Base-by-base conservation (phyloP, 1,140 invertebrate species). In the Sarcophaga bullata region DNA sequence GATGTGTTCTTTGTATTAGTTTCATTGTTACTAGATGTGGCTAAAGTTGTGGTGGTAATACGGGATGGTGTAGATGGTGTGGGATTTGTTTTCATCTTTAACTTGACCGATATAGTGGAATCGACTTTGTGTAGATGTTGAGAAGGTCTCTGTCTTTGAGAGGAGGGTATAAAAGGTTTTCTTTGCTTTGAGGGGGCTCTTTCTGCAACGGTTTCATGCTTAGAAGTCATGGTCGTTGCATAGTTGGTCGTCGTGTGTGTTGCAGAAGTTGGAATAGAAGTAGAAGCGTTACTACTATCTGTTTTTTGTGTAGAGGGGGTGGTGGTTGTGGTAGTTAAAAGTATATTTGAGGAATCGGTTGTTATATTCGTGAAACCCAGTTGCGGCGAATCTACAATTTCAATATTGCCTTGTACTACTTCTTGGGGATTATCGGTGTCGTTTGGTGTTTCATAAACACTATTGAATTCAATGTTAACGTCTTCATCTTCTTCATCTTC, bases 371-470 rank as follows among this genome's bases (percentile, higher is more conserved):
- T 85, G 9, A 84, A 49, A 3, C 84, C 85, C 54, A 89, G 81
- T 81, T 89, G 84, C 8, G 86, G 87, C 1, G 86, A 87, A 47
- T 86, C 86, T 6, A 88, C 86, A 49, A 87, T 85, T 84, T 88
- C 80, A 62, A 89, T 88, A 19, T 88, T 87, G n/a, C 86, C 85
- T 17, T 54, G 85, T 3, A n/a, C 72, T 68, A 10, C 80, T n/a
- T 58, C 4, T 6, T 54, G 37, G 8, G 72, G 58, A 58, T 50
- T 76, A 72, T 49, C 54, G 25, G 72, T 80, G 78, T 13, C 50
- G 82, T n/a, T 52, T 50, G 82, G 78, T 25, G 82, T 73, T 17
- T 88, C 88, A 68, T 86, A 88, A 7, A 90, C 85, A 47, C 88
- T 88, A 76, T 90, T 89, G n/a, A 84, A 86, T 8, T 87, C 87